Percentiles rank a stretch among this genome's conserved stretches.
Evolutionary conservation across 2,888 invertebrate species (phyloP).

Genomic region (Hecatera dysodea): DNA sequence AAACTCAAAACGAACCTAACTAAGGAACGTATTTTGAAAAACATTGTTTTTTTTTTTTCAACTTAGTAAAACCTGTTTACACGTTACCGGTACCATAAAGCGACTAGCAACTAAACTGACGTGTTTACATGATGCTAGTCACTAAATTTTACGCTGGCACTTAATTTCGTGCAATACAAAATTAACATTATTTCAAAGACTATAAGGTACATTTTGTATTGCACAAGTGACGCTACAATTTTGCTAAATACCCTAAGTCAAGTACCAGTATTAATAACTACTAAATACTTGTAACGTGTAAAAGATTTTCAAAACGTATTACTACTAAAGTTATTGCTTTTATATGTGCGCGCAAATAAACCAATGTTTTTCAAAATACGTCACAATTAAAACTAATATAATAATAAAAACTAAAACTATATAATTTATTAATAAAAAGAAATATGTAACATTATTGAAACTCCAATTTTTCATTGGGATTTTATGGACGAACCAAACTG

Average conservation of each 20-base stretch:
- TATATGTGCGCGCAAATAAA: background rate
- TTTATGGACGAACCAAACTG: constrained; percentile 33
- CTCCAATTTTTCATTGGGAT: constrained; percentile 14
- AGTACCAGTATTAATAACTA: background rate
- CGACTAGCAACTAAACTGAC: background rate
- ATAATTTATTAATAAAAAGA: constrained; percentile 63
- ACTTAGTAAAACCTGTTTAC: background rate
- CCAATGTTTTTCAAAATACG: constrained; percentile 32
- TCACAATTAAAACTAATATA: constrained; percentile 32
- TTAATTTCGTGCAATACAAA: too few relatives aligned
- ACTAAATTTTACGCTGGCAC: background rate
- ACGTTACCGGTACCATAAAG: background rate
- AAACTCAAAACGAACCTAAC: constrained; percentile 24
- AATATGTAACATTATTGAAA: constrained; percentile 56
- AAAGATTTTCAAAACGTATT: background rate
- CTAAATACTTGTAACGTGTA: background rate
- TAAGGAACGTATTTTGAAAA: constrained; percentile 15
- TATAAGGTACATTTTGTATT: too few relatives aligned
- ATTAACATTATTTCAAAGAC: too few relatives aligned
- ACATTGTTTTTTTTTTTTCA: background rate
- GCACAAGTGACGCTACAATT: too few relatives aligned
- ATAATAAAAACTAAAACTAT: constrained; percentile 56
- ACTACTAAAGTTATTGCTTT: background rate
- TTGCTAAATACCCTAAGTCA: too few relatives aligned
- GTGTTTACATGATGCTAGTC: background rate